Percentiles rank a stretch among this genome's conserved stretches.
Evolutionary conservation across 2,797 vertebrate genomes (phyloP).

Genomic region (Pangasius sanitwongsei): DNA sequence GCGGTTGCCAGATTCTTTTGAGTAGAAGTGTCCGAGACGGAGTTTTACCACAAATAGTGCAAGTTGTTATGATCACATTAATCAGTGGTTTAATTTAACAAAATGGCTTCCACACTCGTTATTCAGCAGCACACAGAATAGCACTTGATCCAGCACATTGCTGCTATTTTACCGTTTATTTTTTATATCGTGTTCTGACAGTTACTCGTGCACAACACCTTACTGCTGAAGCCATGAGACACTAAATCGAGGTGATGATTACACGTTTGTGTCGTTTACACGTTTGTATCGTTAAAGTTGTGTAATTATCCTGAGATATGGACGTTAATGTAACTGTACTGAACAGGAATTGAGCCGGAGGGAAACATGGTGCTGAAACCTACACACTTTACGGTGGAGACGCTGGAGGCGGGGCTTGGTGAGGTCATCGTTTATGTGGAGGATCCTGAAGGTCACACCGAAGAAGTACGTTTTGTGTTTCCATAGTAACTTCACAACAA

Average conservation of each 20-base stretch:
- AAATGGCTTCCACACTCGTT: too few relatives aligned
- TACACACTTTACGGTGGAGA: constrained; percentile 92
- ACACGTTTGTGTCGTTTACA: background rate
- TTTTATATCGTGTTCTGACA: background rate
- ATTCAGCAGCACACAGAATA: background rate
- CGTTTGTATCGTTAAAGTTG: background rate
- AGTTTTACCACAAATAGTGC: too few relatives aligned
- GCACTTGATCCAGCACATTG: background rate
- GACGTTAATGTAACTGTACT: background rate
- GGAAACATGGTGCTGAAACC: constrained; percentile 91
- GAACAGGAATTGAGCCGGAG: constrained; percentile 87
- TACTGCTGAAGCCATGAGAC: background rate
- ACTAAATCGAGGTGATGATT: background rate
- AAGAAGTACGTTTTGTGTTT: constrained; percentile 77
- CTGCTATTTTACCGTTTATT: background rate
- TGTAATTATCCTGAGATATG: background rate
- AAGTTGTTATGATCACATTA: background rate
- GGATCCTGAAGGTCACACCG: constrained; percentile 94
- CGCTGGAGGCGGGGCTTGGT: constrained; percentile 85
- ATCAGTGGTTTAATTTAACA: background rate
- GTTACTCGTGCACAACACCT: background rate
- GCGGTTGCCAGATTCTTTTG: too few relatives aligned
- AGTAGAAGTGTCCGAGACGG: too few relatives aligned
- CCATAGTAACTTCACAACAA: too few relatives aligned
- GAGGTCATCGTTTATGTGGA: constrained; percentile 95